These are phyloP conservation scores for Cephonodes hylas DNA, from an alignment of 2,888 invertebrate species.

Conservation along the genomic window DNA sequence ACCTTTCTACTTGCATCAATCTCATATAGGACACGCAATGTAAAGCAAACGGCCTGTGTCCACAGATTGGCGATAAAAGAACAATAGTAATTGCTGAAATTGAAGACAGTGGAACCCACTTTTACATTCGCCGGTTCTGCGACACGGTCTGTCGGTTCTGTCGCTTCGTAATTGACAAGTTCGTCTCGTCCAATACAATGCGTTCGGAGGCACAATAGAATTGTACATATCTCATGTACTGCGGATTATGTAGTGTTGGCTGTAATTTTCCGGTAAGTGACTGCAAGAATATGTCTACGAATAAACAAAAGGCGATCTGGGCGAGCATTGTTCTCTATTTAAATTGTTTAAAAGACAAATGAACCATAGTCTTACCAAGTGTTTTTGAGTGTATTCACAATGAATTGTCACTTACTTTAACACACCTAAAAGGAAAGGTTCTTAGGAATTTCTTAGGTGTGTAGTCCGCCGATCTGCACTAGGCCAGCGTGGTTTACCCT, in stretches of 20 bases:
- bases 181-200: constrained; percentile 40
- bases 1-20: too few species aligned
- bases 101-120: constrained; percentile 15
- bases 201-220: constrained; percentile 33
- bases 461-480: too few species aligned
- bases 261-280: constrained; percentile 74
- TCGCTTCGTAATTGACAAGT: constrained; percentile 51
- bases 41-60: constrained; percentile 23
- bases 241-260: constrained; percentile 42
- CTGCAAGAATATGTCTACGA: constrained; percentile 61
- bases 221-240: constrained; percentile 14
- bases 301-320: constrained; percentile 59
- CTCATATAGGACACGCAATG: constrained; percentile 13
- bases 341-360: constrained; percentile 53
- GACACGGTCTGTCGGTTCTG: constrained; percentile 43
- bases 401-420: too few species aligned
- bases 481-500: too few species aligned
- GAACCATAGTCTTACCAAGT: constrained; percentile 43
- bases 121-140: constrained; percentile 44
- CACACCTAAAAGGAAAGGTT: too few species aligned
- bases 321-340: constrained; percentile 59
- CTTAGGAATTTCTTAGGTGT: too few species aligned
- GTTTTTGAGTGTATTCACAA: too few species aligned
- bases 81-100: constrained; percentile 18
- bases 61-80: constrained; percentile 30